Percentiles rank a stretch among this genome's conserved stretches.
Conservation (phyloP, 2,888 invertebrate genomes). For the Lasius fuliginosus region DNA sequence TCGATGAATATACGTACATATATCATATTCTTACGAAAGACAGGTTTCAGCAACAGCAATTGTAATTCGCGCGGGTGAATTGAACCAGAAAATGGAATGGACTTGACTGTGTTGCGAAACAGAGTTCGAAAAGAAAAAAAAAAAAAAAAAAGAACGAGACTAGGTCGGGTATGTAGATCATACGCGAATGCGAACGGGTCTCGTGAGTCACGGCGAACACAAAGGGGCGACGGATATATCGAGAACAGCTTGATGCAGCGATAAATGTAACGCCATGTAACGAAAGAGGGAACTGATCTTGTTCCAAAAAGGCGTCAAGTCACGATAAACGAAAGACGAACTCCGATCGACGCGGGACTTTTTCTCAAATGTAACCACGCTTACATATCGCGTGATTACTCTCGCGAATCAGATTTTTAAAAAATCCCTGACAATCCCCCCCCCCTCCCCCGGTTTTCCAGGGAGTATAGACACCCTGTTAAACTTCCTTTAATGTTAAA, state of each 20-base stretch:
- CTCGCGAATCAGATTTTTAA: no score
- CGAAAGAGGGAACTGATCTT: neutral
- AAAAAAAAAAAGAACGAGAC: constrained; percentile 33
- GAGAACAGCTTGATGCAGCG: constrained; percentile 23
- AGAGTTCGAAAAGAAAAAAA: neutral
- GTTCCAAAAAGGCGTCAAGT: neutral
- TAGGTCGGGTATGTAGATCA: constrained; percentile 58
- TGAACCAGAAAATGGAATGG: constrained; percentile 39
- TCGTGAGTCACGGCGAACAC: constrained; percentile 42
- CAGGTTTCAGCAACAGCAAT: neutral
- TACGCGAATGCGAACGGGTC: constrained; percentile 17
- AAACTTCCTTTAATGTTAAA: neutral
- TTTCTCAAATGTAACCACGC: neutral
- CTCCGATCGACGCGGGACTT: neutral
- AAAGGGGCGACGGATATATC: constrained; percentile 35
- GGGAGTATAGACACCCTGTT: no score
- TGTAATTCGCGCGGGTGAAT: constrained; percentile 31
- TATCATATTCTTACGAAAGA: neutral
- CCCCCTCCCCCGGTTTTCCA: no score
- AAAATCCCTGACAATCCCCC: no score
- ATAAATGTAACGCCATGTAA: neutral
- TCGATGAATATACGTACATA: neutral
- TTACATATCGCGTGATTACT: neutral
- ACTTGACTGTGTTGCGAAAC: constrained; percentile 39
- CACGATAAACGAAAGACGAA: neutral